Evolutionary conservation across 2,797 vertebrate species (phyloP).

Genomic region (Brotula barbata): DNA sequence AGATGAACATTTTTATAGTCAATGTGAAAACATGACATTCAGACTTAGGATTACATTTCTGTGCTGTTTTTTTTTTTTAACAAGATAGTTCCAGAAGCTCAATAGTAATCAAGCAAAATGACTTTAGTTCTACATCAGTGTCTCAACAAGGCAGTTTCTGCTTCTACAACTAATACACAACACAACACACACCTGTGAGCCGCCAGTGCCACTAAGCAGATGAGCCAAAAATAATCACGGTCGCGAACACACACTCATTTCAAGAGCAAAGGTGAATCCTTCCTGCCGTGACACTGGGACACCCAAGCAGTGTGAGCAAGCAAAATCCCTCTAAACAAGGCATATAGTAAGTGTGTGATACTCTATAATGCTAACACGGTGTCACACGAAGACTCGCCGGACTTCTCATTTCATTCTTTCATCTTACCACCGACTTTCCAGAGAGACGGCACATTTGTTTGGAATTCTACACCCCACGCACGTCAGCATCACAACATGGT

Average conservation of each 20-base stretch:
- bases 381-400: neutral
- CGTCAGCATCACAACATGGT: too few relatives aligned
- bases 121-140: too few relatives aligned
- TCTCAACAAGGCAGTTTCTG: constrained; percentile 20
- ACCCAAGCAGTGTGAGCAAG: constrained; percentile 26
- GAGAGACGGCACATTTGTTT: constrained; percentile 19
- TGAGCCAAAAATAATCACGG: constrained; percentile 69
- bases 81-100: neutral
- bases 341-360: neutral
- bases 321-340: constrained; percentile 16
- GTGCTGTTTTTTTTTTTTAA: constrained; percentile 7
- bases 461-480: constrained; percentile 12
- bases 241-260: constrained; percentile 50
- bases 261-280: constrained; percentile 60
- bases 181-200: constrained; percentile 53
- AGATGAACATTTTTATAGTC: constrained; percentile 2
- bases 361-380: too few relatives aligned
- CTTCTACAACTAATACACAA: constrained; percentile 32
- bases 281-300: constrained; percentile 30
- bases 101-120: too few relatives aligned
- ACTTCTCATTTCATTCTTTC: constrained; percentile 20
- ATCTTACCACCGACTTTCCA: constrained; percentile 19
- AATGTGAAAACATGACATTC: constrained; percentile 13
- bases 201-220: constrained; percentile 62
- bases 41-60: constrained; percentile 19